Evolutionary conservation across 1,140 invertebrate species (phyloP).

Genomic region (Bombus pyrosoma): DNA sequence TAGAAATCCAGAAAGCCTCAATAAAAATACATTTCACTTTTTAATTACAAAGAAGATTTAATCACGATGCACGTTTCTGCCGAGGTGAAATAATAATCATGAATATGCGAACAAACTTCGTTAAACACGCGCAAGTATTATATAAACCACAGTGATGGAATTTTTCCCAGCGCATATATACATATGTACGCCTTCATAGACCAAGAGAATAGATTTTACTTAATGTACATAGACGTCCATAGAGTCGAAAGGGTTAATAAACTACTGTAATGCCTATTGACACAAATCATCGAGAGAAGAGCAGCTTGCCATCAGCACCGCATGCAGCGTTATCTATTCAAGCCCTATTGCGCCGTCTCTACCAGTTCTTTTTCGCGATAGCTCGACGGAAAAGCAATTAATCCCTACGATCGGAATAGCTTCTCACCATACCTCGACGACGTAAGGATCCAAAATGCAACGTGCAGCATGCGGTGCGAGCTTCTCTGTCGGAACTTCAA

Average conservation of each 20-base stretch:
- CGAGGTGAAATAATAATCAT: neutral
- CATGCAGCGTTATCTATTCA: too few species aligned
- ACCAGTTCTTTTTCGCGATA: too few species aligned
- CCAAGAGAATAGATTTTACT: neutral
- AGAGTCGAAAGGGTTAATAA: neutral
- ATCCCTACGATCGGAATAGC: constrained; percentile 16
- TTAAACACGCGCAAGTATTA: neutral
- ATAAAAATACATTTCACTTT: neutral
- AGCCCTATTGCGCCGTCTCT: too few species aligned
- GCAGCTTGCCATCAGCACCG: neutral
- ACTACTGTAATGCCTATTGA: neutral
- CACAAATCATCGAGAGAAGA: neutral
- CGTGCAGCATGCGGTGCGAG: neutral
- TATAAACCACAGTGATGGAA: neutral
- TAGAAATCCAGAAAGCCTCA: too few species aligned
- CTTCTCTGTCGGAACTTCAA: neutral
- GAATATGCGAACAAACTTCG: neutral
- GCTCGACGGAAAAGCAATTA: neutral
- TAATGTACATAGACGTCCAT: neutral
- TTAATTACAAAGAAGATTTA: neutral
- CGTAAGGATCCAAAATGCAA: neutral
- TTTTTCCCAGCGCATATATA: neutral
- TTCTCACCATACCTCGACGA: constrained; percentile 23
- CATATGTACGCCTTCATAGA: too few species aligned
- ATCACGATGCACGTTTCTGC: neutral